Evolutionary conservation across 2,888 invertebrate species (phyloP).

Genomic region (Eilema caniola): DNA sequence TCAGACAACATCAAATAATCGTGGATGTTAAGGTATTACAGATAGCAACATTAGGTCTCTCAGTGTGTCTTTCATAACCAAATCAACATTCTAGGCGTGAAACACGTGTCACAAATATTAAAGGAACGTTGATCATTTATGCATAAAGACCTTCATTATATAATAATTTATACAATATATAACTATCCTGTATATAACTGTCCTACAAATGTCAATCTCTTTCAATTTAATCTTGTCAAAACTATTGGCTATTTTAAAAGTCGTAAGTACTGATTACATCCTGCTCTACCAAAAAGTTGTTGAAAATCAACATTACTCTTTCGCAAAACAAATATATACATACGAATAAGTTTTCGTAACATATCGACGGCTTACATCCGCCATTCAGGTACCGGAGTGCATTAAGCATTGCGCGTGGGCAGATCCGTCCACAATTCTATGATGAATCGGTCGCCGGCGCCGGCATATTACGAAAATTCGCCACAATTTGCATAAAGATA

Average conservation of each 20-base stretch:
- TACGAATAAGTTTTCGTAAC: slow-evolving; percentile 61
- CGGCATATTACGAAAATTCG: slow-evolving; percentile 81
- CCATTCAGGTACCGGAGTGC: slow-evolving; percentile 57
- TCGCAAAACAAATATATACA: slow-evolving; percentile 52
- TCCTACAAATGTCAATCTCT: slow-evolving; percentile 12
- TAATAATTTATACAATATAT: background rate
- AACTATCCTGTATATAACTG: slow-evolving; percentile 10
- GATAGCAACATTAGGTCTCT: slow-evolving; percentile 12
- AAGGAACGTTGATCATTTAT: background rate
- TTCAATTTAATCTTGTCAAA: slow-evolving; percentile 10
- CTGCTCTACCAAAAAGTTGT: slow-evolving; percentile 26
- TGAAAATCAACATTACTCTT: slow-evolving; percentile 33
- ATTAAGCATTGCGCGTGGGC: slow-evolving; percentile 79
- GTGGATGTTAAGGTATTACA: slow-evolving; percentile 4
- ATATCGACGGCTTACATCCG: slow-evolving; percentile 58
- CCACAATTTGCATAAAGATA: slow-evolving; percentile 81
- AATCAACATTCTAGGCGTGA: background rate
- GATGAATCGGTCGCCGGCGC: slow-evolving; percentile 81
- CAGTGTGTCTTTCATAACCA: slow-evolving; percentile 21
- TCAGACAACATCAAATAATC: slow-evolving; percentile 4
- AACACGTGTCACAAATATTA: slow-evolving; percentile 8
- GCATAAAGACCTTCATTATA: slow-evolving; percentile 6
- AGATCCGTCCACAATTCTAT: slow-evolving; percentile 83
- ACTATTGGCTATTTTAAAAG: slow-evolving; percentile 17
- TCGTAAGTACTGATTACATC: slow-evolving; percentile 13